Percentiles rank a stretch among this genome's conserved stretches.
These are phyloP conservation scores for Clarias gariepinus DNA, from an alignment of 2,113 vertebrate genomes.

Conservation along the genomic window DNA sequence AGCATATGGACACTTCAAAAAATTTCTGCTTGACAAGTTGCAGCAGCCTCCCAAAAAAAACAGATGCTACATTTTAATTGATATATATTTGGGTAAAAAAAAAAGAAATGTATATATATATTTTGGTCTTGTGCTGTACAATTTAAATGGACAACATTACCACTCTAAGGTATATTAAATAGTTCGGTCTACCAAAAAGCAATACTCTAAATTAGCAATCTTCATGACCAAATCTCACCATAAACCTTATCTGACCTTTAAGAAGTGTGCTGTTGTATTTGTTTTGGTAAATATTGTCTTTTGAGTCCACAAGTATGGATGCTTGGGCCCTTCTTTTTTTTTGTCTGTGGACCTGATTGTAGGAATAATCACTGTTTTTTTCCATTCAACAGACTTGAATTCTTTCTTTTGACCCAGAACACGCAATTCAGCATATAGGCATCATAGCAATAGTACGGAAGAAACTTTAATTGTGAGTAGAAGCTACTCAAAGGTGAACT, in stretches of 20 bases:
- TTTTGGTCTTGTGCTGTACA: background rate
- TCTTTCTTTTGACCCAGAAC: background rate
- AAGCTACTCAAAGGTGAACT: no score
- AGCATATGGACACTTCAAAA: background rate
- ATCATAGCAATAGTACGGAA: background rate
- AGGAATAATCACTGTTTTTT: background rate
- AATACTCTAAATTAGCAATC: background rate
- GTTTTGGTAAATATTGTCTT: background rate
- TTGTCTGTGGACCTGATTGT: no score
- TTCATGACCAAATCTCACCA: background rate
- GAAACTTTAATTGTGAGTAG: no score
- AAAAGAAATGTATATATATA: background rate
- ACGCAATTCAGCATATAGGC: background rate
- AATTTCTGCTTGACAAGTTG: background rate
- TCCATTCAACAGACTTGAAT: background rate
- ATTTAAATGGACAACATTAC: background rate
- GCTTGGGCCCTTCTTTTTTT: background rate
- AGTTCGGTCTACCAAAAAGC: background rate
- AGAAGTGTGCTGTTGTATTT: background rate
- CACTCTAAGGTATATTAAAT: background rate
- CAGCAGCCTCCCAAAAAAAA: background rate
- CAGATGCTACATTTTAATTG: slow-evolving; percentile 8
- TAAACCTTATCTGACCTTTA: background rate
- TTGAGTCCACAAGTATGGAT: background rate
- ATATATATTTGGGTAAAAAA: background rate